These are phyloP conservation scores for Nymphalis io DNA, from an alignment of 1,140 invertebrate species.

Conservation along the genomic window DNA sequence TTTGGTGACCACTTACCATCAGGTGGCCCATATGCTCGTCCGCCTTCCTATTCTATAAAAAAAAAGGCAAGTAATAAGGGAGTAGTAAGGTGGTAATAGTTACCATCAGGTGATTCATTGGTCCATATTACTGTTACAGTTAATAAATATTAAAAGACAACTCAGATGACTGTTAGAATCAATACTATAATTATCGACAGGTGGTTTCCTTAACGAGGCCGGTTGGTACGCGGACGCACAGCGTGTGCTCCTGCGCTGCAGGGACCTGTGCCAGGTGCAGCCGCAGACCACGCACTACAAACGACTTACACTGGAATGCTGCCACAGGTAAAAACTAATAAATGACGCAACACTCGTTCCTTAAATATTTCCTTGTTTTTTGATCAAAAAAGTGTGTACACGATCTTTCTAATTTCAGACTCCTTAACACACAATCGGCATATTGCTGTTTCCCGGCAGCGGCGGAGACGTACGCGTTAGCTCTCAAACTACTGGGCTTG, in stretches of 20 bases:
- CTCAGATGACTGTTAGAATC: background rate
- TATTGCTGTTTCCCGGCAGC: conserved; percentile 90
- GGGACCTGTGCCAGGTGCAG: conserved; percentile 81
- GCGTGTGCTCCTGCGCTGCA: conserved; percentile 84
- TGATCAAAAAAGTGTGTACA: background rate
- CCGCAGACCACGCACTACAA: conserved; percentile 75
- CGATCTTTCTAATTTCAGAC: conserved; percentile 80
- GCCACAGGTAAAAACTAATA: conserved; percentile 83
- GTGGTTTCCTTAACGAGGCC: conserved; percentile 92
- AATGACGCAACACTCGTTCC: background rate
- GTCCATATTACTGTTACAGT: too few species aligned
- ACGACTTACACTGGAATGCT: conserved; percentile 85
- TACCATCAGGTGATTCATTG: too few species aligned
- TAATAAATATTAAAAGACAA: background rate
- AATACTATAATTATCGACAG: conserved; percentile 58
- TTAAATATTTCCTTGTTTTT: too few species aligned
- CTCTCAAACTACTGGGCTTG: conserved; percentile 81
- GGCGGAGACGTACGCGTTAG: conserved; percentile 83
- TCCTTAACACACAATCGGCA: conserved; percentile 89
- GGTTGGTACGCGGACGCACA: conserved; percentile 90
- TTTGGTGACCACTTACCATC: too few species aligned
- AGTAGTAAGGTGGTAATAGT: too few species aligned
- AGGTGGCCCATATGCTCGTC: too few species aligned
- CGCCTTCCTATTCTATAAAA: too few species aligned
- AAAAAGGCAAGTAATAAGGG: too few species aligned